Base-by-base conservation (phyloP, 2,888 invertebrate genomes). In the Eupithecia tripunctaria region DNA sequence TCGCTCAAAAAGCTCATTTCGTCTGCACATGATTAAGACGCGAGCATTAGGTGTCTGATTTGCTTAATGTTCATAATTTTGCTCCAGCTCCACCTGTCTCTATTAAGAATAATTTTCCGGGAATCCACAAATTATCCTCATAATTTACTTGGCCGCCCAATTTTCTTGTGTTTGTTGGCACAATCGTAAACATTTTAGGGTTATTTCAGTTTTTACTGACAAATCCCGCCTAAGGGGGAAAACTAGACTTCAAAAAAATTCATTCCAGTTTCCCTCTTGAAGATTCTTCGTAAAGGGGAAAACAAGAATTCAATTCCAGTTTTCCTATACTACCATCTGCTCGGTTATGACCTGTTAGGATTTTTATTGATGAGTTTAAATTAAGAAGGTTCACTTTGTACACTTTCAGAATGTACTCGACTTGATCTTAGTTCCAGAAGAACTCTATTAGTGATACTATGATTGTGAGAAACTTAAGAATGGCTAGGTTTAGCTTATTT, bases 21-120 rank as follows among this genome's bases (percentile, higher is more conserved):
- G 64, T 62, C 67, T 70, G 74, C 74, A 78, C 77, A 76, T 76
- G 76, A 81, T 80, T 77, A 79, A 77, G 77, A 78, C 51, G 73
- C 21, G 47, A 68, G 73, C 76, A 75, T 77, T 71, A 66, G 70
- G 68, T 76, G 72, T 78, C 75, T 72, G 76, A 76, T 78, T 79
- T 76, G 65, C 67, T 73, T 73, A 76, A 78, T 78, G 74, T 69
- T 70, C 67, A 74, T 76, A 76, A 76, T 76, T 75, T 76, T 66
- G 43, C 71, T 67, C 65, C 29, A 21, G 70, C 70, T 77, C 66
- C 74, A 77, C 72, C 76, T 77, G 74, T 78, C 74, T 72, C 68
- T 76, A 73, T 74, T 71, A 75, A 77, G 68, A 75, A 71, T 76
- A 68, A 77, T 75, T 69, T 72, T 69, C 70, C 18, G 67, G 60